A percentile compares a stretch with the other conserved stretches of the same genome.
Conservation (phyloP, 2,113 vertebrate species). For the Malurus elegans region DNA sequence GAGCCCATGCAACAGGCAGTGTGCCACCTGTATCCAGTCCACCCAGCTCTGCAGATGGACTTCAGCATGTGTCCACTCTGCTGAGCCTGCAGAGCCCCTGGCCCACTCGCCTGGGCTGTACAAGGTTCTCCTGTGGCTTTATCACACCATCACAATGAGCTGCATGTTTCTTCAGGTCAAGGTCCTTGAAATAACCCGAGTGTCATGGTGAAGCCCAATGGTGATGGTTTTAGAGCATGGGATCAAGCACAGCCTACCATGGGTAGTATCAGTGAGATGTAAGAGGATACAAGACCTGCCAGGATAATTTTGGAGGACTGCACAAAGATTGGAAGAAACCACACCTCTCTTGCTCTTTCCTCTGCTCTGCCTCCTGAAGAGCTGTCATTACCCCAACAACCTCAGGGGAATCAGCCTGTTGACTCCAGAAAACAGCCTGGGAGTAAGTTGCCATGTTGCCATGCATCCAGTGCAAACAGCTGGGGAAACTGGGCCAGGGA, state of each 20-base stretch:
- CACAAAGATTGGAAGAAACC: background rate
- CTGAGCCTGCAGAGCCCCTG: background rate
- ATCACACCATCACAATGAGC: background rate
- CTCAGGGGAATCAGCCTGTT: background rate
- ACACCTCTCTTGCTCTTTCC: background rate
- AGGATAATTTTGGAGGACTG: background rate
- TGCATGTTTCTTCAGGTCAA: background rate
- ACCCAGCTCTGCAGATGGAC: too few species aligned
- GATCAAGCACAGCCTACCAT: background rate
- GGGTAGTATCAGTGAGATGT: background rate
- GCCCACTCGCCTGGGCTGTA: background rate
- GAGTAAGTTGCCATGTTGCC: background rate
- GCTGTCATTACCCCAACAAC: fast-evolving
- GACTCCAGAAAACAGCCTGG: background rate
- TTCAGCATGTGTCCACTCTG: background rate
- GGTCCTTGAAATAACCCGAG: background rate
- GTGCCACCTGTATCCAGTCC: background rate
- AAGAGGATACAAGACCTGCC: background rate
- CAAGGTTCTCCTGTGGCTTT: background rate
- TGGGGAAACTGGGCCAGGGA: background rate
- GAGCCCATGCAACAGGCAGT: background rate
- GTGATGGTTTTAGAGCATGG: background rate
- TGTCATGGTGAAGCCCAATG: background rate
- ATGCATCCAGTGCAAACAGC: background rate
- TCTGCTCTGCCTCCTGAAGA: background rate